Evolutionary conservation across 1,140 invertebrate genomes (phyloP).

Genomic region (Dreissena polymorpha): DNA sequence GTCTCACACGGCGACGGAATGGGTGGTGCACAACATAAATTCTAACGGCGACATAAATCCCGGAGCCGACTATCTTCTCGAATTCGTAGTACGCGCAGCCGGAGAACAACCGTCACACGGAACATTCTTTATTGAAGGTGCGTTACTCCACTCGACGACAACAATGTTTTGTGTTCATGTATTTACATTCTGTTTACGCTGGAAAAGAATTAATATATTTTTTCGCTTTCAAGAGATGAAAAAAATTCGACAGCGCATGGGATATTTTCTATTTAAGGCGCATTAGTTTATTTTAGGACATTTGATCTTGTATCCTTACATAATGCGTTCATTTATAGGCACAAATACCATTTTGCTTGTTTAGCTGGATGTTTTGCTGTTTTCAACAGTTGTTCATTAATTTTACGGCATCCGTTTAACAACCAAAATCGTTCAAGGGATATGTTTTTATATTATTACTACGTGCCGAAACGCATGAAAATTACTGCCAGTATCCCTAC

Average conservation of each 20-base stretch:
- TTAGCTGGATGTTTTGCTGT: no score
- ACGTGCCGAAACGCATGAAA: no score
- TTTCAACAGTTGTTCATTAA: background rate
- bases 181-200: no score
- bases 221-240: no score
- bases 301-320: no score
- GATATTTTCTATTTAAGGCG: conserved; percentile 24
- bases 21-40: conserved; percentile 20
- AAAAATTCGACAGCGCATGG: background rate
- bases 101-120: background rate
- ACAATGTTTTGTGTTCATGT: background rate
- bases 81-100: conserved; percentile 9
- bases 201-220: no score
- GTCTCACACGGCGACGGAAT: conserved; percentile 22
- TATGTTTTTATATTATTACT: no score
- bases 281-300: no score
- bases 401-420: background rate
- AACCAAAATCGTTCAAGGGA: no score
- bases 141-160: background rate
- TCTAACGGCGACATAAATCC: conserved; percentile 21
- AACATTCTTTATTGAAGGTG: conserved; percentile 34
- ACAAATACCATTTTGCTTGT: no score
- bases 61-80: background rate
- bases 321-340: no score
- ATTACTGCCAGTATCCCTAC: no score